Base-by-base conservation (phyloP, 1,140 invertebrate genomes). In the Octopus sinensis region DNA sequence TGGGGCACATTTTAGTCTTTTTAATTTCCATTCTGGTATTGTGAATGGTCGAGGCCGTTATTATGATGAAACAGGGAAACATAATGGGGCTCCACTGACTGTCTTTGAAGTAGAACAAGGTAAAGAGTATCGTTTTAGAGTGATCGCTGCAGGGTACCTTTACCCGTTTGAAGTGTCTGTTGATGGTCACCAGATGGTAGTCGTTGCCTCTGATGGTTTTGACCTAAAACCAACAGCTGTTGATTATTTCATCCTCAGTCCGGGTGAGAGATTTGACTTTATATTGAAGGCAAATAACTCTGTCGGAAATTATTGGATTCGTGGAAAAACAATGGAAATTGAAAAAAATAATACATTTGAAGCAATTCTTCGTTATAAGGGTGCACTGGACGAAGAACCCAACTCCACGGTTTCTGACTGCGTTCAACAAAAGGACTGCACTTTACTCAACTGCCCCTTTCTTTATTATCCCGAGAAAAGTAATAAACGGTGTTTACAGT, bases 241-340 rank as follows among this genome's bases (percentile, higher is more conserved):
- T 1, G 86, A 90, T 6, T 86, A 85, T 1, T 84, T 90, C 73
- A 79, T 88, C 9, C 84, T 90, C 4, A 85, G 85, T 73, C 88
- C 89, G 0, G 96, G 96, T 0, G 96, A 97, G 89, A 91, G 96
- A 79, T 97, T 95, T 88, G 96, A 97, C 87, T 95, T 98, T 86
- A 92, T 96, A 1, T 76, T 98, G 1, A 91, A 94, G 53, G 94
- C 95, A n/a, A 93, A 94, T 87, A 93, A 94, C 82, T 87, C 92
- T 1, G 92, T 95, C 4, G 93, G 92, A 54, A 95, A 88, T 79
- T 98, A 97, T 89, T 97, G 95, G 96, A 94, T 97, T 56, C 92
- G 95, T 53, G 95, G 95, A 5, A 53, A 84, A 51, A 87, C 85
- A 10, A 79, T 89, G 30, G 84, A 84, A 73, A 53, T 77, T 9